Conservation (phyloP, 1,140 invertebrate species). For the Idris sp. region DNA sequence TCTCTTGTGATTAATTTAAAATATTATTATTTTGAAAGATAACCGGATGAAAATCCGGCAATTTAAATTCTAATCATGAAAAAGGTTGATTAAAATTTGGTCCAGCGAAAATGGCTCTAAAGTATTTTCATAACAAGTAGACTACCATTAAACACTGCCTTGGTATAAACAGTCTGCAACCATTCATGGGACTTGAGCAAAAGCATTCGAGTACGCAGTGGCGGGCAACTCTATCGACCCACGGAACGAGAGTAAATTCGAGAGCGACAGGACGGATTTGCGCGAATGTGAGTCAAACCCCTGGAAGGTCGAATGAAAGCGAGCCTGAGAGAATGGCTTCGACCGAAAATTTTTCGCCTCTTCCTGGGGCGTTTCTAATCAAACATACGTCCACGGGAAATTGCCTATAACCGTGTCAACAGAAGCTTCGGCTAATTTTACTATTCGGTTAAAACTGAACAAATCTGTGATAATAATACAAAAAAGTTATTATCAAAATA, state of each 20-base stretch:
- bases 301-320: slow-evolving; percentile 43
- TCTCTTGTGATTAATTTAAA: too few species aligned
- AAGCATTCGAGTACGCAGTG: slow-evolving; percentile 35
- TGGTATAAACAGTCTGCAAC: neutral
- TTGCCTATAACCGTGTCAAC: slow-evolving; percentile 51
- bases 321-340: slow-evolving; percentile 39
- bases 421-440: slow-evolving; percentile 13
- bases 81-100: slow-evolving; percentile 12
- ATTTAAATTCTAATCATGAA: too few species aligned
- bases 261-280: slow-evolving; percentile 57
- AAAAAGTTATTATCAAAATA: too few species aligned
- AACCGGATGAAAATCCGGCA: too few species aligned
- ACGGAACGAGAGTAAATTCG: slow-evolving; percentile 53
- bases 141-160: neutral
- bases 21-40: too few species aligned
- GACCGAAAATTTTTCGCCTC: slow-evolving; percentile 22
- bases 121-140: slow-evolving; percentile 6
- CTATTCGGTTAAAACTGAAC: too few species aligned
- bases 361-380: slow-evolving; percentile 35
- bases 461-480: too few species aligned
- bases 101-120: neutral
- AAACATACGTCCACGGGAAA: slow-evolving; percentile 27
- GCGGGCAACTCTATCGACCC: slow-evolving; percentile 52
- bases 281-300: slow-evolving; percentile 53
- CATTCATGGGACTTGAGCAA: slow-evolving; percentile 22